A percentile compares a stretch with the other conserved stretches of the same genome.
phyloP scores from a whole-genome alignment of 2,797 vertebrate genomes.

The Sebastes steindachneri region DNA sequence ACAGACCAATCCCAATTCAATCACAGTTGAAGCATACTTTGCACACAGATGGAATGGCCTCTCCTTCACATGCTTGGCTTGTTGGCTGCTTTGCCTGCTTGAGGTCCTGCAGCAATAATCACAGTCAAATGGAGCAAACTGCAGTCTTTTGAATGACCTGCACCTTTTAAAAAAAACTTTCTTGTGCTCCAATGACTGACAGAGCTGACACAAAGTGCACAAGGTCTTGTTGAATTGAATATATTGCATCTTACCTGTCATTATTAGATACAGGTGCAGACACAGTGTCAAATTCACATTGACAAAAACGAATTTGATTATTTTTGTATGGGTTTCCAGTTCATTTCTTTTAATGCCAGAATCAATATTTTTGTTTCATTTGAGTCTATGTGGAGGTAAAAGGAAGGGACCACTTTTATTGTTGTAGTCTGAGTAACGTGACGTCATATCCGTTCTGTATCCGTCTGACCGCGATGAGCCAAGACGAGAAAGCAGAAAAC shows the following conservation, averaged over 20 bases:
- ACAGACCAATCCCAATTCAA: conserved; percentile 5
- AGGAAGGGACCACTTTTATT: too few relatives aligned
- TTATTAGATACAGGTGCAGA: neutral
- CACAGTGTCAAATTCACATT: neutral
- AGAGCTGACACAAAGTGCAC: neutral
- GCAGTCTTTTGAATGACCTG: conserved; percentile 5
- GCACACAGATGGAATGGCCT: conserved; percentile 43
- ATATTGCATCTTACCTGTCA: neutral
- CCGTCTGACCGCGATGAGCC: too few relatives aligned
- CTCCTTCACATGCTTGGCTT: conserved; percentile 25
- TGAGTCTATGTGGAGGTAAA: too few relatives aligned
- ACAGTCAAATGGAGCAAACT: conserved; percentile 34
- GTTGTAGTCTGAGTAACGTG: too few relatives aligned
- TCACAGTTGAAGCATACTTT: conserved; percentile 39
- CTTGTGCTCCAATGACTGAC: neutral
- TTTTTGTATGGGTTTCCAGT: neutral
- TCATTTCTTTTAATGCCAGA: too few relatives aligned
- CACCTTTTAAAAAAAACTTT: neutral
- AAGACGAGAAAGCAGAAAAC: too few relatives aligned
- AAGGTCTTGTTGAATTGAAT: neutral
- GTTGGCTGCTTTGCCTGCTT: conserved; percentile 15
- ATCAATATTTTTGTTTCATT: too few relatives aligned
- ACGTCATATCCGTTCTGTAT: too few relatives aligned
- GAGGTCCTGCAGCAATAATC: conserved; percentile 40
- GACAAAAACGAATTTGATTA: neutral